phyloP scores from a whole-genome alignment of 2,113 vertebrate species.

The Gasterosteus aculeatus region DNA sequence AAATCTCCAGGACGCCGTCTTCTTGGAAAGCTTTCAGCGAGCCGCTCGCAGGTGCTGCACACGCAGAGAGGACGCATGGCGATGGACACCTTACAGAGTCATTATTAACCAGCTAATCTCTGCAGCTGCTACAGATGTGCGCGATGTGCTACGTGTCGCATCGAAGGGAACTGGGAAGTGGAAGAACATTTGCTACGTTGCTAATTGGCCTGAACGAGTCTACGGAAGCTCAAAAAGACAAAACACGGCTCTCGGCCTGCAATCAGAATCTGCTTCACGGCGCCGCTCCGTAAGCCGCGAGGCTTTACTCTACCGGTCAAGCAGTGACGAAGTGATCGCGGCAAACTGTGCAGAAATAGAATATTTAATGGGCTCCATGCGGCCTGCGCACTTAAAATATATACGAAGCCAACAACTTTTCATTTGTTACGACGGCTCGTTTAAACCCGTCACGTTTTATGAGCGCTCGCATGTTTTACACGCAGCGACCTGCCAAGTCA shows the following conservation, averaged over 20 bases:
- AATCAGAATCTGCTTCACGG: conserved; percentile 9
- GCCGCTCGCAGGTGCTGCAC: conserved; percentile 44
- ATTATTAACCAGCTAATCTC: too few relatives aligned
- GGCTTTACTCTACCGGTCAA: conserved; percentile 7
- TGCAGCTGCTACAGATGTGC: too few relatives aligned
- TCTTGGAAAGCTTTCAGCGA: conserved; percentile 51
- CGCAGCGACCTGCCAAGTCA: conserved; percentile 3
- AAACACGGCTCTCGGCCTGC: neutral
- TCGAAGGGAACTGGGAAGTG: neutral
- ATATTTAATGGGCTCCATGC: conserved; percentile 30
- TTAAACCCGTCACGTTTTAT: conserved; percentile 34
- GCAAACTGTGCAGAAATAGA: conserved; percentile 36
- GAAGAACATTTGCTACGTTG: neutral
- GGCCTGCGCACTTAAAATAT: conserved; percentile 3
- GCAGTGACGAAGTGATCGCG: conserved; percentile 27
- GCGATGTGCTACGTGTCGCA: too few relatives aligned
- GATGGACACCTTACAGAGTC: neutral
- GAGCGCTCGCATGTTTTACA: neutral
- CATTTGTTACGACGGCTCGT: conserved; percentile 1
- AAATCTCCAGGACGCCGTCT: conserved; percentile 65
- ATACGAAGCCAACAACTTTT: conserved; percentile 19
- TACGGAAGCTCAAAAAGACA: neutral
- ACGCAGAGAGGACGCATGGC: neutral
- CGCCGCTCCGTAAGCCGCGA: conserved; percentile 1
- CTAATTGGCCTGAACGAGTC: neutral